Percentiles rank a stretch among this genome's conserved stretches.
Evolutionary conservation across 2,113 vertebrate genomes (phyloP).

Genomic region (Sander lucioperca): DNA sequence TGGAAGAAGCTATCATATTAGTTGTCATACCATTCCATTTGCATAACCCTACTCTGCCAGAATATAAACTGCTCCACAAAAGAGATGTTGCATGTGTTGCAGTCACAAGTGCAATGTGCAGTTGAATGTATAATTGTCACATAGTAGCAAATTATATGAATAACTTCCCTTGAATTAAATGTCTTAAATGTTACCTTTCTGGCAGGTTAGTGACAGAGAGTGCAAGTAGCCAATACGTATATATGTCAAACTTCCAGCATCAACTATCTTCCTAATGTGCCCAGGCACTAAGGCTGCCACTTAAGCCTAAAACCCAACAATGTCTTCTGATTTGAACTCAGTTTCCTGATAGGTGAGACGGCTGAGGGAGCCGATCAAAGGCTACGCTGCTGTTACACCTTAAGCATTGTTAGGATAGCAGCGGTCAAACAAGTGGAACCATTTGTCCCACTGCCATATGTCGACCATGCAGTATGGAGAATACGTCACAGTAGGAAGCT

Average conservation of each 20-base stretch:
- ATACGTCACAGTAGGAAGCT: background rate
- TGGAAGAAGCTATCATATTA: background rate
- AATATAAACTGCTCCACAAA: background rate
- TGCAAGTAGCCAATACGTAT: background rate
- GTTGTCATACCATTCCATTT: background rate
- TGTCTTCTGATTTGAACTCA: slow-evolving; percentile 1
- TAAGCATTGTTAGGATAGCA: slow-evolving; percentile 2
- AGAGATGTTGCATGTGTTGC: background rate
- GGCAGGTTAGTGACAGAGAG: background rate
- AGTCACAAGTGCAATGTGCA: no score
- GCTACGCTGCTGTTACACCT: slow-evolving; percentile 3
- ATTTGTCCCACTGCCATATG: background rate
- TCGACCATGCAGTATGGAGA: background rate
- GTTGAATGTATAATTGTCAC: no score
- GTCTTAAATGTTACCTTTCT: no score
- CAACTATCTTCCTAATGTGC: background rate
- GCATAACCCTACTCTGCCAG: background rate
- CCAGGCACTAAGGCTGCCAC: background rate
- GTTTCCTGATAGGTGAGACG: background rate
- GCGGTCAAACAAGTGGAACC: background rate
- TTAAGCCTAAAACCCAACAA: background rate
- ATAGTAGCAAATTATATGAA: background rate
- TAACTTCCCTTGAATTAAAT: background rate
- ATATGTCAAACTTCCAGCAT: background rate
- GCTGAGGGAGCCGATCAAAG: slow-evolving; percentile 10